phyloP scores from a whole-genome alignment of 2,888 invertebrate genomes.

The Spilosoma lubricipeda region DNA sequence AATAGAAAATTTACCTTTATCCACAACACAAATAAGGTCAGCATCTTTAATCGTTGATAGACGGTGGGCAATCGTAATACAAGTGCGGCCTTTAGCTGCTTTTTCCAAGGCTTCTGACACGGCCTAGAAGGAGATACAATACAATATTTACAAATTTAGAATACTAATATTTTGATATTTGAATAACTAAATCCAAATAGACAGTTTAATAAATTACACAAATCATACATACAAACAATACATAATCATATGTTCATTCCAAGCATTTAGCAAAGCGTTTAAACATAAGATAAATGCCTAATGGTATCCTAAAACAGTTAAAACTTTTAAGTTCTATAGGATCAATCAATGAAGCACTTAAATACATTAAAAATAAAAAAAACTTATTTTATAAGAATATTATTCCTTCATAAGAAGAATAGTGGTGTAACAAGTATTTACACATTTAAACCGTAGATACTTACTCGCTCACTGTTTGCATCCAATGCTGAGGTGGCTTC shows the following conservation, averaged over 20 bases:
- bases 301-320: background rate
- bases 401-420: background rate
- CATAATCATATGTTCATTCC: too few relatives aligned
- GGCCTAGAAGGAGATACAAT: constrained; percentile 74
- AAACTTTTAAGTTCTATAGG: background rate
- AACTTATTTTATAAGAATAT: background rate
- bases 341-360: background rate
- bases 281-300: background rate
- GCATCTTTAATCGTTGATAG: constrained; percentile 94
- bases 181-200: too few relatives aligned
- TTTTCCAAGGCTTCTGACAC: constrained; percentile 94
- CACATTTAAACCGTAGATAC: background rate
- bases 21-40: constrained; percentile 93
- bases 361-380: background rate
- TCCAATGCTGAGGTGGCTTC: constrained; percentile 90
- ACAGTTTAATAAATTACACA: too few relatives aligned
- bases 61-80: constrained; percentile 94
- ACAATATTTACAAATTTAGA: background rate
- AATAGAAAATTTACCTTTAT: constrained; percentile 84
- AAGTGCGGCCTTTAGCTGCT: constrained; percentile 93
- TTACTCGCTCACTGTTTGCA: constrained; percentile 89
- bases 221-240: too few relatives aligned
- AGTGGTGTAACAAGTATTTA: too few relatives aligned
- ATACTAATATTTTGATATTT: too few relatives aligned
- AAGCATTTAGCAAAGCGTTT: too few relatives aligned